Conservation (phyloP, 2,797 vertebrate species). For the Chaunax sp. region DNA sequence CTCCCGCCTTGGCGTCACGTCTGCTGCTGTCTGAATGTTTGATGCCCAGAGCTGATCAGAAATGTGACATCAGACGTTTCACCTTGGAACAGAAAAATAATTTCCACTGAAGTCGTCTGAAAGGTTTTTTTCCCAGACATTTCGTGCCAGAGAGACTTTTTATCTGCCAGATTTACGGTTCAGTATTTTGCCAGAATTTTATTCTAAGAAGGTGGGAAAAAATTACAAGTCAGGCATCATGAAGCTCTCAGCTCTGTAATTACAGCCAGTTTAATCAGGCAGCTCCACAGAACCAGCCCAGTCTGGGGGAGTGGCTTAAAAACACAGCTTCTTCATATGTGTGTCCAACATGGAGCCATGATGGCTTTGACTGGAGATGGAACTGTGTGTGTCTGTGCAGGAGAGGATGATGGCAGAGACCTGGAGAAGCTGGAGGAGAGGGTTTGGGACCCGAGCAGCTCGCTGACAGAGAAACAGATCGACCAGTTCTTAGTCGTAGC, state of each 20-base stretch:
- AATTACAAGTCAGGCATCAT: slow-evolving; percentile 51
- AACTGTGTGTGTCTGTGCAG: slow-evolving; percentile 67
- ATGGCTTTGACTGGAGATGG: no score
- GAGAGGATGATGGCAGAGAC: slow-evolving; percentile 92
- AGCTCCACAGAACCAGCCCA: slow-evolving; percentile 27
- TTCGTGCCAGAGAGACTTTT: slow-evolving; percentile 18
- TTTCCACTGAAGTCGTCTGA: not conserved
- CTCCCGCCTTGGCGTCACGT: not conserved
- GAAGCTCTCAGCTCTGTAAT: slow-evolving; percentile 55
- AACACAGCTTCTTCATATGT: no score
- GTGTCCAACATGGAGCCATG: no score
- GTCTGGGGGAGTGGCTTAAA: slow-evolving; percentile 8
- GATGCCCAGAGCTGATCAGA: no score
- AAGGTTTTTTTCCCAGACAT: slow-evolving; percentile 4
- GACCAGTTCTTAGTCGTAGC: slow-evolving; percentile 98
- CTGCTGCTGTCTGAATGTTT: no score
- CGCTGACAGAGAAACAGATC: slow-evolving; percentile 95
- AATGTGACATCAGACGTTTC: not conserved
- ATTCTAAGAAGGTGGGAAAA: slow-evolving; percentile 62
- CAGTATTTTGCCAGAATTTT: slow-evolving; percentile 45
- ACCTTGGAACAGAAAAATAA: no score
- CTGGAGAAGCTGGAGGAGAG: slow-evolving; percentile 95
- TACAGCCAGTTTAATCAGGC: slow-evolving; percentile 58
- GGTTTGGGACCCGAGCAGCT: slow-evolving; percentile 93
- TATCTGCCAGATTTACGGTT: slow-evolving; percentile 41